Evolutionary conservation across 2,113 vertebrate genomes (phyloP).

Genomic region (Gracilinanus agilis): DNA sequence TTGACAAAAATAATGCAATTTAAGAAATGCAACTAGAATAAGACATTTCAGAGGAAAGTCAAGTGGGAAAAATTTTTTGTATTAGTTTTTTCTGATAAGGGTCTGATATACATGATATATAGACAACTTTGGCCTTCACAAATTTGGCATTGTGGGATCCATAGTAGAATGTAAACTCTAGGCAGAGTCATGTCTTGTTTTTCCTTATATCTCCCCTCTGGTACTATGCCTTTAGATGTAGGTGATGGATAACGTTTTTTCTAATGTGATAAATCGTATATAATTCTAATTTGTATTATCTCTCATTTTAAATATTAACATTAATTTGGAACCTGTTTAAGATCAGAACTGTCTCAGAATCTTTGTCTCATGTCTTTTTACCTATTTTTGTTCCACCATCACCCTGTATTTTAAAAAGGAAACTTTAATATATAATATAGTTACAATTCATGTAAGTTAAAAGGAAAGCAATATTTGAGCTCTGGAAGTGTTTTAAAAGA

Average conservation of each 20-base stretch:
- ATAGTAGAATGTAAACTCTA: not conserved
- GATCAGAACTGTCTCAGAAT: too few relatives aligned
- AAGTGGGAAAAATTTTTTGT: not conserved
- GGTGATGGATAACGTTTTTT: not conserved
- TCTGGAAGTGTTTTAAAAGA: slow-evolving; percentile 44
- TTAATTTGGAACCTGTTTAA: too few relatives aligned
- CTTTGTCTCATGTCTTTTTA: not conserved
- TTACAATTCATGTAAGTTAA: not conserved
- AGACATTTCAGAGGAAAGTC: not conserved
- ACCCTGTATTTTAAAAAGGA: not conserved
- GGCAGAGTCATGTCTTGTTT: not conserved
- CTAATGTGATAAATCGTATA: not conserved
- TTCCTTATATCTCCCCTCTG: not conserved
- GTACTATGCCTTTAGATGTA: not conserved
- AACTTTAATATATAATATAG: not conserved
- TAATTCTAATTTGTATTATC: not conserved
- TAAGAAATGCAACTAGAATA: not conserved
- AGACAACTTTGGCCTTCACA: not conserved
- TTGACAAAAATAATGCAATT: not conserved
- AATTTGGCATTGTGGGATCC: not conserved
- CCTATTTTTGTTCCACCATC: not conserved
- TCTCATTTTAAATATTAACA: too few relatives aligned
- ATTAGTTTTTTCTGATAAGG: not conserved
- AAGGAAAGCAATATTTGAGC: slow-evolving; percentile 1
- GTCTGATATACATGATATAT: not conserved